Evolutionary conservation across 2,888 invertebrate species (phyloP), one percentile per base, ranked within the genome.

Genomic region (Aquatica leii): DNA sequence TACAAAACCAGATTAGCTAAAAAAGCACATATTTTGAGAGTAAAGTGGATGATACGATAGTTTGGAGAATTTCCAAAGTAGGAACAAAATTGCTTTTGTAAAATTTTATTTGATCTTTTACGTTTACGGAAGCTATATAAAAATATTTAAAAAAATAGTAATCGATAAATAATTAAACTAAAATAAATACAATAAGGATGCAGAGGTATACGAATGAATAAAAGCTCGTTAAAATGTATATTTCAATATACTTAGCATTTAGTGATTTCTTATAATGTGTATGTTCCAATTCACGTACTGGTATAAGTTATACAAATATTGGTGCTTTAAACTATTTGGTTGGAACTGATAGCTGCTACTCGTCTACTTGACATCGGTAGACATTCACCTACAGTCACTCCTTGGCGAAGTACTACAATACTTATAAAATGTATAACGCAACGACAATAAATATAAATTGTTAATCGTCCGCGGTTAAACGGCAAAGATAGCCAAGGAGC

Each of bases 321-420:
- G 80, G 80, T 81, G 81, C 81, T 80, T 79, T 75, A 71, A 76
- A 76, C 80, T 80, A 75, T 74, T 77, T 74, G 77, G 75, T 77
- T 75, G 79, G 77, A 78, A 77, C 74, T 74, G 75, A 76, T 71
- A 77, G 72, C 72, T 74, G 69, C 73, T 73, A 73, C 67, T 71
- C 62, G 71, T 62, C 73, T 72, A 72, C 69, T 56, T 60, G 66
- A 71, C 67, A 65, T 64, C 67, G 73, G 74, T 76, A 76, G 71
- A 76, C 72, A 74, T 72, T 73, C 70, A 73, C 72, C 76, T 75
- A 76, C 69, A 71, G 68, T 68, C 70, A 65, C 73, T 75, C 77
- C 77, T 72, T 74, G 75, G 73, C 76, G 31, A 57, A 67, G 64
- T 60, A 11, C 15, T 15, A 31, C 17, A 24, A 54, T 48, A 53